Conservation (phyloP, 2,797 vertebrate genomes). For the Sebastes kiyomatsui region DNA sequence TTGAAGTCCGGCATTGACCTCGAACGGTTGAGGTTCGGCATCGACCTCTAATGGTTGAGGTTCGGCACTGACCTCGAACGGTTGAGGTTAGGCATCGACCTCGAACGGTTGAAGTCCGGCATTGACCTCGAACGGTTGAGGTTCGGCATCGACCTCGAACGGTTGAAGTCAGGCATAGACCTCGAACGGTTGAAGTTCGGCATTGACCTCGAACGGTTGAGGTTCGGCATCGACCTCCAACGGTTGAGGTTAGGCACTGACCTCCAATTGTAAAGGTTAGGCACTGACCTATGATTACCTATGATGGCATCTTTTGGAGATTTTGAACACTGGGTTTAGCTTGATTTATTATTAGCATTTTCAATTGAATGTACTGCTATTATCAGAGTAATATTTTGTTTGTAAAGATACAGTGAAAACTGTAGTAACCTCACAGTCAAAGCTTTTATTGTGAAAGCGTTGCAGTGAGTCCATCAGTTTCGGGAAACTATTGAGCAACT, state of each 20-base stretch:
- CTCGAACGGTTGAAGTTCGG: accelerated
- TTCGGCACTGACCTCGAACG: accelerated
- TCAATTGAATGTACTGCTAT: not conserved
- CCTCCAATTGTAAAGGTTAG: no score
- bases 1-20: accelerated
- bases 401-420: not conserved
- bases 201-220: accelerated
- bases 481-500: slow-evolving; percentile 16
- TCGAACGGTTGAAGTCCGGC: accelerated
- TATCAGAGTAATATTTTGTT: not conserved
- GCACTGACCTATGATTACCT: no score
- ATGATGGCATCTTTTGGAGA: no score
- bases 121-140: accelerated
- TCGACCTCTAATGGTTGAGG: accelerated
- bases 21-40: accelerated
- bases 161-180: accelerated
- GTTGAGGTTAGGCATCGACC: accelerated
- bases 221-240: no score
- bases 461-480: not conserved
- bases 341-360: not conserved
- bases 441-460: no score
- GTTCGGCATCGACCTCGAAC: accelerated
- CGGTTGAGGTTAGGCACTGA: no score
- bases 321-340: not conserved
- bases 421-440: no score